A percentile compares a stretch with the other conserved stretches of the same genome.
phyloP scores from a whole-genome alignment of 1,140 invertebrate species.

The Hesperophylax magnus region DNA sequence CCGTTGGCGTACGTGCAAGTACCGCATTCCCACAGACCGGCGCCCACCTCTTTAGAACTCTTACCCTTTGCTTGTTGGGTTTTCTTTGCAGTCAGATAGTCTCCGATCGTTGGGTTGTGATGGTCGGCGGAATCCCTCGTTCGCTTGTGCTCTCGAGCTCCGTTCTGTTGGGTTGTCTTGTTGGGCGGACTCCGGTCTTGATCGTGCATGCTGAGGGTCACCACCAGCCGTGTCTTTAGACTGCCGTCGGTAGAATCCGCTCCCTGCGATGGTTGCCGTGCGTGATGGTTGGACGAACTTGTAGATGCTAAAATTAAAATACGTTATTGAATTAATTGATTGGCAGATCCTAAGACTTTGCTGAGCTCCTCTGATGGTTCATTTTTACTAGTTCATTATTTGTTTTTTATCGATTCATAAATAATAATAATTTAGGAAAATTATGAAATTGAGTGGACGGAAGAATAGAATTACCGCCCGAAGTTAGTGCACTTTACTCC shows the following conservation, averaged over 20 bases:
- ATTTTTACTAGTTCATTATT: no score
- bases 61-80: slow-evolving; percentile 38
- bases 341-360: no score
- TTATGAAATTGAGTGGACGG: no score
- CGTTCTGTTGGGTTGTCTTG: slow-evolving; percentile 10
- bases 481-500: no score
- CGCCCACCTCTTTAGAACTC: slow-evolving; percentile 48
- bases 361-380: no score
- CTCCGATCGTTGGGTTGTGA: not conserved
- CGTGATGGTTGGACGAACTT: slow-evolving; percentile 8
- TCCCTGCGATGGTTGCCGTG: slow-evolving; percentile 1
- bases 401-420: no score
- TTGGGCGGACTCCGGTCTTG: slow-evolving; percentile 45
- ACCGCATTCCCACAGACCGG: slow-evolving; percentile 76
- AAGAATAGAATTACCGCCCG: no score
- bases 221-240: slow-evolving; percentile 64
- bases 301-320: slow-evolving; percentile 1
- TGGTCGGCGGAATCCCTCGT: slow-evolving; percentile 22
- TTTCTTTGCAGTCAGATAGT: not conserved
- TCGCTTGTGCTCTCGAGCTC: slow-evolving; percentile 26
- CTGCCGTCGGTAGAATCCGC: slow-evolving; percentile 40
- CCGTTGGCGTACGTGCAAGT: slow-evolving; percentile 82
- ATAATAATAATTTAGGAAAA: no score
- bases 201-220: slow-evolving; percentile 51
- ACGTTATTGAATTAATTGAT: no score